A percentile compares a stretch with the other conserved stretches of the same genome.
phyloP scores from a whole-genome alignment of 2,113 vertebrate genomes.

The Nothoprocta pentlandii region DNA sequence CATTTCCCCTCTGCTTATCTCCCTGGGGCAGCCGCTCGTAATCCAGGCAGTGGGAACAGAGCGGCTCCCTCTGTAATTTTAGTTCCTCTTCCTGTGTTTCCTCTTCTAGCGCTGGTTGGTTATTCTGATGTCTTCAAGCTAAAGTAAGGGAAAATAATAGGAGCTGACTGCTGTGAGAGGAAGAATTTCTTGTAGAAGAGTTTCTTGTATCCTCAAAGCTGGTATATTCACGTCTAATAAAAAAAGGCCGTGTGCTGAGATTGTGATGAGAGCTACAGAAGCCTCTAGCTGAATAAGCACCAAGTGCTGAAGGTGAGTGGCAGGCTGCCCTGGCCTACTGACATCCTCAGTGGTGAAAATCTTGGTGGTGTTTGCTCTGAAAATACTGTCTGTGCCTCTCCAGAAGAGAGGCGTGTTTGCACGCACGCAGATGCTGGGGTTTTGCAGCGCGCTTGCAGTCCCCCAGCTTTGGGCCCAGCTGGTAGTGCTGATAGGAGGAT shows the following conservation, averaged over 20 bases:
- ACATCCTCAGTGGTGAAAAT: neutral
- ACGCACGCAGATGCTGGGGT: accelerated
- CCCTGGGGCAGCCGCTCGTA: neutral
- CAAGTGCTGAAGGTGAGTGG: neutral
- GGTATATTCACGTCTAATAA: neutral
- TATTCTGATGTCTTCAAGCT: neutral
- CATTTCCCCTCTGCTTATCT: neutral
- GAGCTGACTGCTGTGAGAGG: neutral
- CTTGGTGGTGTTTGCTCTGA: neutral
- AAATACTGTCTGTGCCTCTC: neutral
- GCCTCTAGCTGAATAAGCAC: accelerated
- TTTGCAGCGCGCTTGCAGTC: neutral
- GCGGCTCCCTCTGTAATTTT: neutral
- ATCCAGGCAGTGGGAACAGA: accelerated
- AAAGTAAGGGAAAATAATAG: neutral
- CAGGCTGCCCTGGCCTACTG: neutral
- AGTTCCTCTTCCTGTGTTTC: neutral
- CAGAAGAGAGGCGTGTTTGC: neutral
- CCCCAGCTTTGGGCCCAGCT: slow-evolving; percentile 29
- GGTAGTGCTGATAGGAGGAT: slow-evolving; percentile 9
- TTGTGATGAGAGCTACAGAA: neutral
- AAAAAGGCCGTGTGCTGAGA: neutral
- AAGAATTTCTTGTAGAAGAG: neutral
- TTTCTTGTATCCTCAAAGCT: neutral
- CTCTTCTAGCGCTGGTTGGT: neutral